Percentiles rank a stretch among this genome's conserved stretches.
phyloP scores from a whole-genome alignment of 2,888 invertebrate species.

The Nephrotoma appendiculata region DNA sequence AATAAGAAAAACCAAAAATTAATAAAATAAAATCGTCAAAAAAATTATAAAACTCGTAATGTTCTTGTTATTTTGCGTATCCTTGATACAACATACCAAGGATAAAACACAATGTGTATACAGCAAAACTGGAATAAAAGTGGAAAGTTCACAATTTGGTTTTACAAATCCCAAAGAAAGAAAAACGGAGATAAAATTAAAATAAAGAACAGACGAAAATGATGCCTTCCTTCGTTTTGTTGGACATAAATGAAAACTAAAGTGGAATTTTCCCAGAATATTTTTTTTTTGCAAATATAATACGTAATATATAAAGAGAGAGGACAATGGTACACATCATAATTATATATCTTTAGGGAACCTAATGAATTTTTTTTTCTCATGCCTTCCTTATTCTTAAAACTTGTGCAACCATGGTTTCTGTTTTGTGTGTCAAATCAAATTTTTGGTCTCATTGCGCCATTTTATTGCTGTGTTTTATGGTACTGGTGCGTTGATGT shows the following conservation, averaged over 20 bases:
- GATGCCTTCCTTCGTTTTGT: neutral
- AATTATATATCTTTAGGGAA: neutral
- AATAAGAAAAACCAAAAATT: neutral
- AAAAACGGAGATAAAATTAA: neutral
- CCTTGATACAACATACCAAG: neutral
- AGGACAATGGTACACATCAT: neutral
- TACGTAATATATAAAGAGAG: neutral
- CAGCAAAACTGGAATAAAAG: neutral
- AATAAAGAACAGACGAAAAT: neutral
- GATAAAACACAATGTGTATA: neutral
- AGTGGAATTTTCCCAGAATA: neutral
- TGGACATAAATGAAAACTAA: neutral
- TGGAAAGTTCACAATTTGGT: neutral
- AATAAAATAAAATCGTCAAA: neutral
- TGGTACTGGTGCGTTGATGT: neutral
- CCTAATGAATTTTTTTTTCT: neutral
- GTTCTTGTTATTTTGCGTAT: neutral
- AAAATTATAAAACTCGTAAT: neutral
- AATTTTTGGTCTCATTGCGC: neutral
- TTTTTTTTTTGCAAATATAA: too few species aligned
- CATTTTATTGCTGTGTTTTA: too few species aligned
- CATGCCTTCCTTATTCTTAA: neutral
- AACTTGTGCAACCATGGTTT: neutral
- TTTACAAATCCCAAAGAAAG: neutral
- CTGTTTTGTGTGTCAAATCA: neutral